Base-by-base conservation (phyloP, 2,113 vertebrate species). In the Mobula birostris region DNA sequence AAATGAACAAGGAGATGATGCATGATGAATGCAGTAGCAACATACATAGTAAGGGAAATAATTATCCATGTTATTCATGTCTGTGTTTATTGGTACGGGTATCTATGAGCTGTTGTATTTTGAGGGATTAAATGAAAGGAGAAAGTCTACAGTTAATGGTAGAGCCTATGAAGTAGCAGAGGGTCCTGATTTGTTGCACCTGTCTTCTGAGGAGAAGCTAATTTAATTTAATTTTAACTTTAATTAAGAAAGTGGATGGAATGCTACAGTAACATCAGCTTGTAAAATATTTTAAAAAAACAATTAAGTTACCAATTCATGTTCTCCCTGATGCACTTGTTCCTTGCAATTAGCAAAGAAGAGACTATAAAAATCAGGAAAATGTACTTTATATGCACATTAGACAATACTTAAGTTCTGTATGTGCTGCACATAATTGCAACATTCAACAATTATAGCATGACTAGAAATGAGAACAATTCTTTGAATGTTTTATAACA, bases 1-100 rank as follows among this genome's bases (percentile, higher is more conserved):
- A 96, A 96, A 94, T 70, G 72, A 40, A 56, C 91, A 76, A 48
- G 12, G 63, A 29, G 68, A 29, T 36, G 48, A 27, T 58, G 48
- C 56, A 61, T 56, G 7, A 58, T 88, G 29, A 7, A 88, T 32
- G 15, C 61, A 32, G 5, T 32, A 32, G 27, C 56, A 63, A 63
- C 83, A 24, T 63, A 61, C 61, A 66, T 7, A 66, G 4, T 61
- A 61, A 61, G 40, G 66, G 29, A 90, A 66, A 66, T 90, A 19
- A 19, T 66, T 90, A 32, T 19, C 66, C 6, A 48, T 48, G 48
- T 48, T 70, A 17, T 70, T 70, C 17, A 7, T 74, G 61, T 11
- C 82, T 12, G 27, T 87, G 11, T 61, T 87, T 87, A 87, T 61
- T 87, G 27, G 29, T 58, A 61, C 3, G 48, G 48, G 48, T 48